Evolutionary conservation across 2,113 vertebrate genomes (phyloP).

Genomic region (Chaenocephalus aceratus): DNA sequence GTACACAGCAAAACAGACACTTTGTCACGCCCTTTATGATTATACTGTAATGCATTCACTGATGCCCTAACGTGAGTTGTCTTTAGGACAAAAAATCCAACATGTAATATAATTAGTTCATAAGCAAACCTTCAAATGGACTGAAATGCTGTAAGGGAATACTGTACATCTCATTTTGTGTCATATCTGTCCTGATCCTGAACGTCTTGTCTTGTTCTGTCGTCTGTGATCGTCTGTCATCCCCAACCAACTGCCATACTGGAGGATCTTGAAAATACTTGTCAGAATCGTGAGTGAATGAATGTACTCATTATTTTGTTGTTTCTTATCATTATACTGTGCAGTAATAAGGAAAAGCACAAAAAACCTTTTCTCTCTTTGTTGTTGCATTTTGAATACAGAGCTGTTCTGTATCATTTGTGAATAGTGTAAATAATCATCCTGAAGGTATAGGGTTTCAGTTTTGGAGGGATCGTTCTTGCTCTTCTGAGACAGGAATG

Average conservation of each 20-base stretch:
- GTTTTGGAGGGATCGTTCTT: constrained; percentile 31
- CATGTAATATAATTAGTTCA: constrained; percentile 58
- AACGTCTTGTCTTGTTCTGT: constrained; percentile 33
- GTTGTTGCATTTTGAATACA: constrained; percentile 56
- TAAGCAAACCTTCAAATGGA: constrained; percentile 65
- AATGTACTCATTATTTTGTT: constrained; percentile 61
- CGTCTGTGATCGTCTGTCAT: constrained; percentile 58
- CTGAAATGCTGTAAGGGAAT: constrained; percentile 56
- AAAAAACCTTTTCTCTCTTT: constrained; percentile 42
- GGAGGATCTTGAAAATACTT: constrained; percentile 61
- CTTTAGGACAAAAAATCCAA: constrained; percentile 31
- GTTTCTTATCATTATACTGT: constrained; percentile 61
- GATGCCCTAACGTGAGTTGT: constrained; percentile 42
- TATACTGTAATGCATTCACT: constrained; percentile 51
- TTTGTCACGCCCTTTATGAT: constrained; percentile 52
- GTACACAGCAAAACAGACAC: constrained; percentile 44
- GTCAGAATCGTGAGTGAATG: constrained; percentile 56
- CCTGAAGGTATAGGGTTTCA: constrained; percentile 63
- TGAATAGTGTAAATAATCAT: constrained; percentile 82
- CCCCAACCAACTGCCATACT: constrained; percentile 68
- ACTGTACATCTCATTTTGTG: constrained; percentile 40
- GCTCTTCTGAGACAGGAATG: constrained; percentile 53
- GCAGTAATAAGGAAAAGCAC: constrained; percentile 78
- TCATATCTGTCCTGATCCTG: constrained; percentile 17
- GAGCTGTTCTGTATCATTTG: constrained; percentile 74